Percentiles rank a stretch among this genome's conserved stretches.
Conservation (phyloP, 2,797 vertebrate species). For the Cossypha niveicapilla region DNA sequence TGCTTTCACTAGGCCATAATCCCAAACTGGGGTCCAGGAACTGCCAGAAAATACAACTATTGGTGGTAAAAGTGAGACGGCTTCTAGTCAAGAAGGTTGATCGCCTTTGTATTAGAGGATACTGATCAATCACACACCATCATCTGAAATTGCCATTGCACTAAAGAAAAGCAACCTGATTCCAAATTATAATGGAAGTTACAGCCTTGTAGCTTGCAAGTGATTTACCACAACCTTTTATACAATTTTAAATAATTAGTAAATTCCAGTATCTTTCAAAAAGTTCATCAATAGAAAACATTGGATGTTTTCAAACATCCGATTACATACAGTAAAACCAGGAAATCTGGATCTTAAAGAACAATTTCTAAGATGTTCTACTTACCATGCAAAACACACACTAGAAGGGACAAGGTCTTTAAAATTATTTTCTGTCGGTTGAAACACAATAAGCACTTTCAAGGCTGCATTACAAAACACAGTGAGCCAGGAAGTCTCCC, state of each 20-base stretch:
- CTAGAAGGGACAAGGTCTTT: neutral
- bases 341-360: neutral
- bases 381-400: neutral
- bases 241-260: neutral
- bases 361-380: neutral
- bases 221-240: neutral
- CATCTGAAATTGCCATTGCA: neutral
- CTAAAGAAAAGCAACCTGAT: neutral
- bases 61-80: neutral
- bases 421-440: neutral
- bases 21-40: neutral
- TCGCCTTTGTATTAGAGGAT: neutral
- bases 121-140: neutral
- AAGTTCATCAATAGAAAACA: neutral
- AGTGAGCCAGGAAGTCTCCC: neutral
- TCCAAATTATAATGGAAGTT: neutral
- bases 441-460: neutral
- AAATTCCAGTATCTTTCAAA: neutral
- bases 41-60: neutral
- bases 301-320: neutral
- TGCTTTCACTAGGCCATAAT: neutral
- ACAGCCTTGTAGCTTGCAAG: neutral
- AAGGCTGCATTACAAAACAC: neutral
- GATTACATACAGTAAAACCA: neutral
- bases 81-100: neutral